Conservation (phyloP, 2,113 vertebrate species). For the Mixornis gularis region DNA sequence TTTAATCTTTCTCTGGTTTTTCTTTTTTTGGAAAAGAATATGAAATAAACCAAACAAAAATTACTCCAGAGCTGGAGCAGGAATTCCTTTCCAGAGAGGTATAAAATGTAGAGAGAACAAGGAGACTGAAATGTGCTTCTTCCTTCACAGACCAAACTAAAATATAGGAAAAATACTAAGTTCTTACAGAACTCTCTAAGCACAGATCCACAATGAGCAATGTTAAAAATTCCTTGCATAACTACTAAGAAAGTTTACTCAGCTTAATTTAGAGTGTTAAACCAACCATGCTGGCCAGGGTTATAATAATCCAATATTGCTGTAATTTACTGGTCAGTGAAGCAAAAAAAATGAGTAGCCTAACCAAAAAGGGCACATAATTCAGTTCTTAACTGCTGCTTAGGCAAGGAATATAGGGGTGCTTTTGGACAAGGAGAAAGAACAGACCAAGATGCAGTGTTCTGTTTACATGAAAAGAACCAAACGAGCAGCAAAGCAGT, state of each 20-base stretch:
- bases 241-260: not conserved
- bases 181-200: not conserved
- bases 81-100: not conserved
- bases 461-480: not conserved
- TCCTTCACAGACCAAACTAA: not conserved
- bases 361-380: not conserved
- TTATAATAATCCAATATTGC: not conserved
- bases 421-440: not conserved
- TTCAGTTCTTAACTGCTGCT: not conserved
- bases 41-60: not conserved
- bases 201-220: not conserved
- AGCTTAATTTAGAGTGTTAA: not conserved
- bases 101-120: not conserved
- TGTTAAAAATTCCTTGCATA: not conserved
- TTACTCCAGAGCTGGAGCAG: not conserved
- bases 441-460: not conserved
- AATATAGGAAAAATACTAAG: not conserved
- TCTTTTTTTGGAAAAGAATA: not conserved
- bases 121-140: not conserved
- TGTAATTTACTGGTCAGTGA: not conserved
- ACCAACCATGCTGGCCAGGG: not conserved
- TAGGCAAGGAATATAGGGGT: not conserved
- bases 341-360: not conserved
- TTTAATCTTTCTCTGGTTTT: not conserved
- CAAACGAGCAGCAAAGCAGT: accelerated